These are phyloP conservation scores for Tupaia tana DNA, from an alignment of 2,113 vertebrate species.

Conservation along the genomic window DNA sequence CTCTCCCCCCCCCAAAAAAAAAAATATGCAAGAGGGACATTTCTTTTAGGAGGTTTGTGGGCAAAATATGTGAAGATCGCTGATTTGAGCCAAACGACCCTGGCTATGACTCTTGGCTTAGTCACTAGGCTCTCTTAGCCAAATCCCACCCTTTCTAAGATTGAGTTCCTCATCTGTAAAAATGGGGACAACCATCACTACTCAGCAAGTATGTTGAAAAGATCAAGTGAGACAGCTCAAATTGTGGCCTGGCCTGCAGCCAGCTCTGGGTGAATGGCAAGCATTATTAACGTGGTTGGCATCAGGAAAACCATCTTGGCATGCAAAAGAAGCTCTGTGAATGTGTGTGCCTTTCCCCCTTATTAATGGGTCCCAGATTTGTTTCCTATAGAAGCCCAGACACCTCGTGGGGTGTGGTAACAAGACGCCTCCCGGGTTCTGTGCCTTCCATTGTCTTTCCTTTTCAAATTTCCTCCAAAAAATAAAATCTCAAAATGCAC, in stretches of 20 bases:
- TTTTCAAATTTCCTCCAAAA: not conserved
- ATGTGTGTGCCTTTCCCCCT: not conserved
- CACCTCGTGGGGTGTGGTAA: not conserved
- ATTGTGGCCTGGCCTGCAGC: conserved; percentile 25
- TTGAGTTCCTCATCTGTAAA: conserved; percentile 38
- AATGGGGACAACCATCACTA: conserved; percentile 13
- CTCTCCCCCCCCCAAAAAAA: no score
- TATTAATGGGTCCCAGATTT: conserved; percentile 30
- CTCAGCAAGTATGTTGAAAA: not conserved
- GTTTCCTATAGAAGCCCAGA: not conserved
- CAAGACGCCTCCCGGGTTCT: not conserved
- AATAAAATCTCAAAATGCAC: not conserved
- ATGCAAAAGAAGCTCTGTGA: not conserved
- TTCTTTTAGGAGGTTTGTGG: conserved; percentile 5
- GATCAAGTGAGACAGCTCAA: conserved; percentile 49
- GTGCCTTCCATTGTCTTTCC: not conserved
- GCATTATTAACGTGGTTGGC: conserved; percentile 11
- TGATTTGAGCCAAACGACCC: not conserved
- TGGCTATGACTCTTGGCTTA: not conserved
- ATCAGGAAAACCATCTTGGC: conserved; percentile 37
- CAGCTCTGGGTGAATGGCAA: not conserved
- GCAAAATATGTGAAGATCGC: conserved; percentile 12
- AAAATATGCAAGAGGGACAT: not conserved
- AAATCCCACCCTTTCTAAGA: not conserved
- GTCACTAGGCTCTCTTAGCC: not conserved